These are phyloP conservation scores for Spodoptera frugiperda DNA, from an alignment of 1,140 invertebrate species.

Conservation along the genomic window DNA sequence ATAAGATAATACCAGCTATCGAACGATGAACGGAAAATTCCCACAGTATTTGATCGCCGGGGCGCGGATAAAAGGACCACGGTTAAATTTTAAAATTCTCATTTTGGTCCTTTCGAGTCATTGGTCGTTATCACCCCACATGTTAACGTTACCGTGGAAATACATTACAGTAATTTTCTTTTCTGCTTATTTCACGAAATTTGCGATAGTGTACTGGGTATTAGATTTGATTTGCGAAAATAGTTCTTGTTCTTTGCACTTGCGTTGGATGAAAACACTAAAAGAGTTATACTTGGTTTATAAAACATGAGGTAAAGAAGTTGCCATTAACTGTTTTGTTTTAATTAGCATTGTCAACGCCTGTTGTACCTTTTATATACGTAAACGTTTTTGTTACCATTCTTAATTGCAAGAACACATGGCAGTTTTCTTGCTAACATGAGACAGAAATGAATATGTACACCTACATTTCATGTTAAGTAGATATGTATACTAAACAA, in stretches of 20 bases:
- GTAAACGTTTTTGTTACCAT: neutral
- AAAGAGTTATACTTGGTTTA: neutral
- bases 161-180: neutral
- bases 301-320: neutral
- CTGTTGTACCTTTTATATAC: neutral
- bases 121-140: slow-evolving; percentile 20
- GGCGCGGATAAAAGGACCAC: slow-evolving; percentile 37
- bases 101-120: slow-evolving; percentile 34
- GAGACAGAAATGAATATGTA: too few relatives aligned
- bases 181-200: neutral
- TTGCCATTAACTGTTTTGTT: neutral
- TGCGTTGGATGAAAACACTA: too few relatives aligned
- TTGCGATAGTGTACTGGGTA: slow-evolving; percentile 20
- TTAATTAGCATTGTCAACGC: neutral
- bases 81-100: slow-evolving; percentile 48
- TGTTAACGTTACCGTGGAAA: neutral
- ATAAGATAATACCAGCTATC: slow-evolving; percentile 57
- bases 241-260: neutral
- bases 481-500: too few relatives aligned
- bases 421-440: too few relatives aligned
- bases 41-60: slow-evolving; percentile 50
- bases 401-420: too few relatives aligned
- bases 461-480: too few relatives aligned
- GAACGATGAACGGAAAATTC: slow-evolving; percentile 47
- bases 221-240: neutral